A percentile compares a stretch with the other conserved stretches of the same genome.
phyloP scores from a whole-genome alignment of 2,113 vertebrate species.

The Pomatostomus ruficeps region DNA sequence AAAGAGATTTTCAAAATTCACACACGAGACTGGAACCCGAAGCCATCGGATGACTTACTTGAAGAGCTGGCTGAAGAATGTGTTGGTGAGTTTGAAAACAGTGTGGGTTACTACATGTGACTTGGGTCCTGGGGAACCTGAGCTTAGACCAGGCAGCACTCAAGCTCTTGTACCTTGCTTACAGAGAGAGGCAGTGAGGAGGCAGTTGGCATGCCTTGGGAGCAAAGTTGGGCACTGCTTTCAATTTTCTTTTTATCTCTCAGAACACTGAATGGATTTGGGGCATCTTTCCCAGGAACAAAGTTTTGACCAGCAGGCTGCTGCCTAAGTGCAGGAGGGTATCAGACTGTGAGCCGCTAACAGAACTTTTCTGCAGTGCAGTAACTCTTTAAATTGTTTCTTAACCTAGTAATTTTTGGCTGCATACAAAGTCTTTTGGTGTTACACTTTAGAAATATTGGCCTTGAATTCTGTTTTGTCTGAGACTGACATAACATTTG shows the following conservation, averaged over 20 bases:
- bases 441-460: not conserved
- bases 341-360: not conserved
- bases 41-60: conserved; percentile 78
- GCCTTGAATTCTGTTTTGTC: not conserved
- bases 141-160: not conserved
- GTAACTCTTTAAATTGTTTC: not conserved
- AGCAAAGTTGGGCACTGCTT: not conserved
- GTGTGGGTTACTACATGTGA: not conserved
- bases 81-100: conserved; percentile 76
- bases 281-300: not conserved
- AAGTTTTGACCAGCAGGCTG: not conserved
- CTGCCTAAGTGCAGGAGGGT: not conserved
- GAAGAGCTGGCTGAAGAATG: conserved; percentile 86
- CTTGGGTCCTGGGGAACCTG: not conserved
- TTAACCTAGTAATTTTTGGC: not conserved
- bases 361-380: not conserved
- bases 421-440: not conserved
- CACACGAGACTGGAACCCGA: conserved; percentile 84
- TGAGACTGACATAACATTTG: not conserved
- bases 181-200: not conserved
- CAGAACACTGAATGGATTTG: not conserved
- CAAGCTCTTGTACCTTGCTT: not conserved
- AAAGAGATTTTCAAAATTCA: conserved; percentile 91
- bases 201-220: not conserved
- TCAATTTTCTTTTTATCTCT: not conserved